Evolutionary conservation across 2,113 vertebrate genomes (phyloP).

Genomic region (Benthochromis sp.): DNA sequence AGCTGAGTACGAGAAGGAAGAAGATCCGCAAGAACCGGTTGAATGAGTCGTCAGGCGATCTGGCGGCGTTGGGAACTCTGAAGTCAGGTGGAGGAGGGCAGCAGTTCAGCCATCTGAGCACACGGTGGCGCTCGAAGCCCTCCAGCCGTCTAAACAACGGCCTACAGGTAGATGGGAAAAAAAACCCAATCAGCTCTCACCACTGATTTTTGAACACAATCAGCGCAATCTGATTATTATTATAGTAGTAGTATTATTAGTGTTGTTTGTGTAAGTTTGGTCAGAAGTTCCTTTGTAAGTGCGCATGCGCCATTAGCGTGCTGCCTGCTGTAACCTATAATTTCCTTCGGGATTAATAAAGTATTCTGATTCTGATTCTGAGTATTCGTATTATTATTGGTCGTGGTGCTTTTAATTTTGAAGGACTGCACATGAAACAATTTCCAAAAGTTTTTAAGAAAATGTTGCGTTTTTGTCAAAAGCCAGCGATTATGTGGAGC

Average conservation of each 20-base stretch:
- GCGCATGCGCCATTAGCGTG: not conserved
- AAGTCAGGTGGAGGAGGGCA: too few relatives aligned
- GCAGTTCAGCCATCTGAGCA: not conserved
- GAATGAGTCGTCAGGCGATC: not conserved
- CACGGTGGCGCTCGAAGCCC: slow-evolving; percentile 6
- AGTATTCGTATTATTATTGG: accelerated
- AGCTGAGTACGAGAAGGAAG: not conserved
- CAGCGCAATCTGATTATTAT: not conserved
- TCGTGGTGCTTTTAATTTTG: accelerated
- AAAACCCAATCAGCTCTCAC: not conserved
- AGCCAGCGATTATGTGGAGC: not conserved
- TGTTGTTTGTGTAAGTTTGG: not conserved
- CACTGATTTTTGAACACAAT: accelerated
- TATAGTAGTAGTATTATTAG: not conserved
- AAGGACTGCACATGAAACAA: not conserved
- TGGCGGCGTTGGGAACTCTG: not conserved
- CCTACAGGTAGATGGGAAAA: accelerated
- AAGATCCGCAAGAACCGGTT: accelerated
- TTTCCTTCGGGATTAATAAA: not conserved
- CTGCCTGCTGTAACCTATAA: not conserved
- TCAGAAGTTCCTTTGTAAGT: not conserved
- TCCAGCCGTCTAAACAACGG: accelerated
- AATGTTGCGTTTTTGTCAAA: accelerated
- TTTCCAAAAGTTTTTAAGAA: not conserved
- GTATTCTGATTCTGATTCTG: not conserved